Percentiles rank a stretch among this genome's conserved stretches.
These are phyloP conservation scores for Gallinago solitaria DNA, from an alignment of 2,797 vertebrate genomes.

Conservation along the genomic window DNA sequence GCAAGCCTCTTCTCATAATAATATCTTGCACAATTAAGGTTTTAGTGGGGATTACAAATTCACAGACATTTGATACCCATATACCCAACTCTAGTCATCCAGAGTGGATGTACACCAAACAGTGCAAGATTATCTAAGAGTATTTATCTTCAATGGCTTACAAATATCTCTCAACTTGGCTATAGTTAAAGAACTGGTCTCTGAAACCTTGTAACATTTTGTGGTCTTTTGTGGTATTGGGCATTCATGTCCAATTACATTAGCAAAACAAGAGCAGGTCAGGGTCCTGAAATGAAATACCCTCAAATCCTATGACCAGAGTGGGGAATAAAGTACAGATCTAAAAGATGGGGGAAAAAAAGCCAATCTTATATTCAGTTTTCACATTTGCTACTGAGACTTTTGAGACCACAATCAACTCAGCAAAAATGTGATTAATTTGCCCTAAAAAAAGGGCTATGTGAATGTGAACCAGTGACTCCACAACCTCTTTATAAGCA, in stretches of 20 bases:
- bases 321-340: not conserved
- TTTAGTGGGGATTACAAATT: not conserved
- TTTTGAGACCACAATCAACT: not conserved
- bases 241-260: not conserved
- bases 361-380: not conserved
- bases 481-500: not conserved
- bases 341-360: not conserved
- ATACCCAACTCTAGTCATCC: not conserved
- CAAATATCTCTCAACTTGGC: not conserved
- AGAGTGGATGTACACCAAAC: not conserved
- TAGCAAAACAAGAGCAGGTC: not conserved
- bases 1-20: not conserved
- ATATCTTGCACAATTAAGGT: not conserved
- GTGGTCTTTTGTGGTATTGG: not conserved
- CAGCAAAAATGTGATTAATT: not conserved
- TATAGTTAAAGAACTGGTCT: not conserved
- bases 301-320: not conserved
- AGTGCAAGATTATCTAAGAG: not conserved
- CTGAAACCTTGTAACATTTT: not conserved
- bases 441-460: not conserved
- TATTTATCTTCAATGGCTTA: not conserved
- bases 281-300: not conserved
- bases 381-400: not conserved
- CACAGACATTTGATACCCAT: not conserved
- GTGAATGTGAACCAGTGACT: not conserved